Base-by-base conservation (phyloP, 2,113 vertebrate genomes). In the Phocoena sinus region DNA sequence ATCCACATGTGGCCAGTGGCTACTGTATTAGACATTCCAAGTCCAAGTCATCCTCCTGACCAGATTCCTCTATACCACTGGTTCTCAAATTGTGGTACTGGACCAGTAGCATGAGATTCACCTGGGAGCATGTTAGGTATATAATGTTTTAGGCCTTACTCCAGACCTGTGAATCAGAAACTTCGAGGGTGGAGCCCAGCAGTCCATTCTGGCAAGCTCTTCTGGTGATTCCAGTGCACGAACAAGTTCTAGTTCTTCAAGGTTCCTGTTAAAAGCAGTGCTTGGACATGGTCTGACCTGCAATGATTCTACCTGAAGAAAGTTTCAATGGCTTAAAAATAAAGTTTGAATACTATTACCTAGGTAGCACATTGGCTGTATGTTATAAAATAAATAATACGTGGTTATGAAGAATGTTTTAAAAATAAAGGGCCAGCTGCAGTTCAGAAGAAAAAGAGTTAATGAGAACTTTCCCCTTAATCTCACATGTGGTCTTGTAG, bases 381-480 rank as follows among this genome's bases (percentile, higher is more conserved):
- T 95, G 23, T 73, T 92, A 77, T 56, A 89, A 94, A 95, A n/a
- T 89, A 68, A 88, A 56, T 96, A 81, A 74, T 80, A 76, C 63
- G 11, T 94, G 28, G 12, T 50, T 90, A 77, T 92, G 25, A 84
- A 89, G 73, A 91, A 63, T 70, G 36, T 70, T 85, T 47, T 25
- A 0, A 56, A 63, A 91, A 68, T 91, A 81, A 84, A 82, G 26
- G 92, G 28, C 25, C 47, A 90, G 12, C 71, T 71, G 38, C 17
- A 44, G 56, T 97, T 93, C 15, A 73, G 65, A 81, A 91, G 65
- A 87, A 36, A 67, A 76, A 73, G 21, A 53, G 25, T 85, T 91
- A 77, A 92, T 25, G 67, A 65, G 63, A 89, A 94, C 20, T 67
- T 85, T 23, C n/a, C 10, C 68, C 26, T 77, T 58, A 86, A 60